Evolutionary conservation across 1,140 invertebrate species (phyloP).

Genomic region (Drosophila dunni): DNA sequence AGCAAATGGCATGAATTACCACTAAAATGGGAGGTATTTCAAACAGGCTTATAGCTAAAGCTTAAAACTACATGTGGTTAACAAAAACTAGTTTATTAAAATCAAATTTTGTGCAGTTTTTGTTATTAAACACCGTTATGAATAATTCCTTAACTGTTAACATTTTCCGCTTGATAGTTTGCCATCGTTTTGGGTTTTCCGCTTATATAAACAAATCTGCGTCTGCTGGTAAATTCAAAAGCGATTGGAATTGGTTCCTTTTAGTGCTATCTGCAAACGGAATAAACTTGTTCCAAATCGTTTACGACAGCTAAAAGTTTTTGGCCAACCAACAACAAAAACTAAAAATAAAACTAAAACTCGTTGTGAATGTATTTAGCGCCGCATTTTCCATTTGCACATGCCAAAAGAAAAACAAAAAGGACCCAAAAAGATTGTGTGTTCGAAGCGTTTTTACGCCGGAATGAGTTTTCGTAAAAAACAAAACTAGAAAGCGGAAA

Average conservation of each 20-base stretch:
- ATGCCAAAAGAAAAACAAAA: slow-evolving; percentile 1
- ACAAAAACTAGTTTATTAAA: too few species aligned
- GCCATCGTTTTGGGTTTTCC: too few species aligned
- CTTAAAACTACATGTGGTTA: too few species aligned
- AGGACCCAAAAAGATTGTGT: neutral
- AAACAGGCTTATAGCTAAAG: too few species aligned
- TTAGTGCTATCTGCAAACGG: slow-evolving; percentile 24
- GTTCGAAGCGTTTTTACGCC: slow-evolving; percentile 27
- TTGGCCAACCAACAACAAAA: neutral
- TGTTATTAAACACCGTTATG: too few species aligned
- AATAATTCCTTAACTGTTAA: too few species aligned
- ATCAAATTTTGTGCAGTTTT: too few species aligned
- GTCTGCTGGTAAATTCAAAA: neutral
- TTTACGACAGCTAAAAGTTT: slow-evolving; percentile 45
- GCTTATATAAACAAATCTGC: neutral
- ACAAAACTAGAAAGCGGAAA: slow-evolving; percentile 11
- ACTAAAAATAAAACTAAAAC: slow-evolving; percentile 6
- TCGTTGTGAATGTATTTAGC: slow-evolving; percentile 30
- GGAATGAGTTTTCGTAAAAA: slow-evolving; percentile 15
- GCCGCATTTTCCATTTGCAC: slow-evolving; percentile 24
- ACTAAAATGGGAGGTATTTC: neutral
- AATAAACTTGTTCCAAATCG: slow-evolving; percentile 31
- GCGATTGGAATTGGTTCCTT: slow-evolving; percentile 11
- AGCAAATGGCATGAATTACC: slow-evolving; percentile 27
- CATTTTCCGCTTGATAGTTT: neutral